These are phyloP conservation scores for Centroberyx gerrardi DNA, from an alignment of 2,797 vertebrate species.

Conservation along the genomic window DNA sequence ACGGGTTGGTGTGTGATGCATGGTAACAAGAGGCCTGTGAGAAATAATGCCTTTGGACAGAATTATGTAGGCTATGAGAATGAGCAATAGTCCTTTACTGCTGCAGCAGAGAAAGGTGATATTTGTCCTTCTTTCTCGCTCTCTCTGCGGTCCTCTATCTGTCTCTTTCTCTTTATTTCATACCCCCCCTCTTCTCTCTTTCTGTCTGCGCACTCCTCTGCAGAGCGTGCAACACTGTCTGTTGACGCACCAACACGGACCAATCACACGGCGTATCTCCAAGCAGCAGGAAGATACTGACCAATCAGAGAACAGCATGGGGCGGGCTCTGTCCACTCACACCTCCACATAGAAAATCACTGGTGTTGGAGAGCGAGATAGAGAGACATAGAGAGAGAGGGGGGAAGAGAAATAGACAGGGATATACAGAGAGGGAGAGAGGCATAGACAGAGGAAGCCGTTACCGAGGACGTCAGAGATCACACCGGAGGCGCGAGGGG, in stretches of 20 bases:
- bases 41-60: neutral
- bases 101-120: neutral
- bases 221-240: slow-evolving; percentile 35
- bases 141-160: neutral
- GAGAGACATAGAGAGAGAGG: neutral
- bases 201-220: slow-evolving; percentile 41
- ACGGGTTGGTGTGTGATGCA: too few species aligned
- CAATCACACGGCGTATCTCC: slow-evolving; percentile 42
- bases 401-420: neutral
- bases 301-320: slow-evolving; percentile 49
- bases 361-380: slow-evolving; percentile 21
- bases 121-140: neutral
- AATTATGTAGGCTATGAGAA: too few species aligned
- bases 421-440: slow-evolving; percentile 1
- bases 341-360: slow-evolving; percentile 59
- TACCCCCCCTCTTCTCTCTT: slow-evolving; percentile 29
- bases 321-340: slow-evolving; percentile 52
- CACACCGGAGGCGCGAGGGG: slow-evolving; percentile 1
- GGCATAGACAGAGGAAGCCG: neutral
- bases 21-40: neutral
- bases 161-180: slow-evolving; percentile 4
- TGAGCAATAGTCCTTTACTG: neutral
- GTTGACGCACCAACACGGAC: slow-evolving; percentile 37
- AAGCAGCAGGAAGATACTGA: slow-evolving; percentile 20
- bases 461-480: too few species aligned